A percentile compares a stretch with the other conserved stretches of the same genome.
Evolutionary conservation across 2,113 vertebrate genomes (phyloP).

Genomic region (Neopipo cinnamomea): DNA sequence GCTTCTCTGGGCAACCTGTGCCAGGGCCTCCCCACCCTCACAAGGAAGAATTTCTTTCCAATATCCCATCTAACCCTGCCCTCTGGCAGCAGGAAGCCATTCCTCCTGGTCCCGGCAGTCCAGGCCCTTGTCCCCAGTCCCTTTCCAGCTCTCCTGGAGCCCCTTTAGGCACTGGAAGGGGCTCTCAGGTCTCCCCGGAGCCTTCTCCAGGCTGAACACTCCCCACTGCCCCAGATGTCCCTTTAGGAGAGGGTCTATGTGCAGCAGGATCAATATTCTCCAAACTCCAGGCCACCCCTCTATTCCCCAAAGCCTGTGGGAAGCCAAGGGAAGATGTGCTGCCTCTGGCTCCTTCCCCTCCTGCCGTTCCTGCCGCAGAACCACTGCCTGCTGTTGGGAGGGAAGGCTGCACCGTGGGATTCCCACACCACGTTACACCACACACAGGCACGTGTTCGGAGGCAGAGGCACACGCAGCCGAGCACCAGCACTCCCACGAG

Average conservation of each 20-base stretch:
- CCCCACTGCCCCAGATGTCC: neutral
- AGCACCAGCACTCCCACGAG: neutral
- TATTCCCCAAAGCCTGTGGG: neutral
- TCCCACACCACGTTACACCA: rapidly evolving
- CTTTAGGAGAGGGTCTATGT: neutral
- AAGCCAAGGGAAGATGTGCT: neutral
- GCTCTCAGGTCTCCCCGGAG: neutral
- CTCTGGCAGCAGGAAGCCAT: neutral
- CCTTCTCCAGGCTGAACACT: neutral
- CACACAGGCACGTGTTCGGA: rapidly evolving
- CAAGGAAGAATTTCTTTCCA: neutral
- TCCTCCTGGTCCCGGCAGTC: neutral
- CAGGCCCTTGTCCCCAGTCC: neutral
- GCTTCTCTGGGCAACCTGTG: neutral
- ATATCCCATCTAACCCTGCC: neutral
- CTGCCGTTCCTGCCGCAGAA: neutral
- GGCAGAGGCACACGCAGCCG: rapidly evolving
- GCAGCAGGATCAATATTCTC: neutral
- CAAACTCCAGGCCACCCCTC: neutral
- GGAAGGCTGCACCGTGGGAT: neutral
- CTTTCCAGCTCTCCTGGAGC: neutral
- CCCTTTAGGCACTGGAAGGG: neutral
- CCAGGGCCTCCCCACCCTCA: neutral
- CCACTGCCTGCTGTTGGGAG: neutral
- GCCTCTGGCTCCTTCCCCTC: neutral